Evolutionary conservation across 1,140 invertebrate species (phyloP).

Genomic region (Lanistes nyassanus): DNA sequence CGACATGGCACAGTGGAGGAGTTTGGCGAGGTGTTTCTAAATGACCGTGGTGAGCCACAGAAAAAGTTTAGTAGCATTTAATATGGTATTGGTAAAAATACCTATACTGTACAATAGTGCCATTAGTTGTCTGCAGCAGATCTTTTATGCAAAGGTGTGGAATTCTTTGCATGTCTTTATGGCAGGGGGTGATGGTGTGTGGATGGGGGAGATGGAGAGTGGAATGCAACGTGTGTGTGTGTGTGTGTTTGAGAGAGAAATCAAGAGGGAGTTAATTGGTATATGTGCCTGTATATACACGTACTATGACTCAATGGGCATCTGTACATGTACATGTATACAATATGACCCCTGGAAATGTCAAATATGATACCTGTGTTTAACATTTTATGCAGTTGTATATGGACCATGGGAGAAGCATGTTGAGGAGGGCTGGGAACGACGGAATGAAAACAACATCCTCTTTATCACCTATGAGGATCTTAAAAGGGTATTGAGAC

Average conservation of each 20-base stretch:
- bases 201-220: neutral
- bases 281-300: too few species aligned
- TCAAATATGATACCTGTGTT: too few species aligned
- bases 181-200: neutral
- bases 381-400: slow-evolving; percentile 58
- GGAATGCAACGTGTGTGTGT: too few species aligned
- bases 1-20: slow-evolving; percentile 75
- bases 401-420: slow-evolving; percentile 72
- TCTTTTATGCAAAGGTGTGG: neutral
- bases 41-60: slow-evolving; percentile 76
- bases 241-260: neutral
- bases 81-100: neutral
- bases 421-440: slow-evolving; percentile 67
- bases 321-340: too few species aligned
- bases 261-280: too few species aligned
- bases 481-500: slow-evolving; percentile 59
- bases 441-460: slow-evolving; percentile 64
- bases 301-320: too few species aligned
- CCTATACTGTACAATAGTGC: neutral
- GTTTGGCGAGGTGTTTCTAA: slow-evolving; percentile 81
- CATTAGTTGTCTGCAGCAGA: slow-evolving; percentile 1
- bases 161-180: too few species aligned
- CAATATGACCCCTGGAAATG: too few species aligned
- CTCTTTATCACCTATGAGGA: slow-evolving; percentile 71
- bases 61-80: neutral